phyloP scores from a whole-genome alignment of 92 coral and sea anemone species.

The Heliopora coerulea region DNA sequence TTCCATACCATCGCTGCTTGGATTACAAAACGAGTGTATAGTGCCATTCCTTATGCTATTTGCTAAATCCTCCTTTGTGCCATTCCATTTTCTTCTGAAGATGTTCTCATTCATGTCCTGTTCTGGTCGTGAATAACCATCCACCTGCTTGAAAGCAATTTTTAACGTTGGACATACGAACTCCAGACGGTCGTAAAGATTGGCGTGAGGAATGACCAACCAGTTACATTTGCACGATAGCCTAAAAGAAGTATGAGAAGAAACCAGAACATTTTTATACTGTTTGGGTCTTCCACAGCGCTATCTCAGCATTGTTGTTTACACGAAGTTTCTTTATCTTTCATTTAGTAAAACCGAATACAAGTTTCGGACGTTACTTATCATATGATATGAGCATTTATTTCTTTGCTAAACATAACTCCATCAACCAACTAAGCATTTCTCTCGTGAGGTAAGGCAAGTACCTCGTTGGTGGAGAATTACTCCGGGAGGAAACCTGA shows the following conservation, averaged over 20 bases:
- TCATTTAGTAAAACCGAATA: too few relatives aligned
- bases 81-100: constrained; percentile 2
- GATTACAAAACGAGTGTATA: not conserved
- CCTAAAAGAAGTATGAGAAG: not conserved
- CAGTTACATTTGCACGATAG: constrained; percentile 18
- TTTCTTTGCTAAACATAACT: too few relatives aligned
- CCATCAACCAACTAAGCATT: too few relatives aligned
- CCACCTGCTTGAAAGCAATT: not conserved
- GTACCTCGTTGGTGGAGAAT: too few relatives aligned
- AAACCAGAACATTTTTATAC: too few relatives aligned
- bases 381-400: too few relatives aligned
- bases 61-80: not conserved
- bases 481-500: too few relatives aligned
- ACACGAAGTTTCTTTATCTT: too few relatives aligned
- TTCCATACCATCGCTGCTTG: not conserved
- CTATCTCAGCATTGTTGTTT: too few relatives aligned
- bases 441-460: too few relatives aligned
- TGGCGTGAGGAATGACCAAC: not conserved
- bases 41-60: not conserved
- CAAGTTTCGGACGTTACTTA: too few relatives aligned
- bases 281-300: too few relatives aligned
- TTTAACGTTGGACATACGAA: constrained; percentile 25
- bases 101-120: constrained; percentile 14
- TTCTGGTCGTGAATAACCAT: constrained; percentile 6
- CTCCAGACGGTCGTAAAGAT: constrained; percentile 15